A percentile compares a stretch with the other conserved stretches of the same genome.
These are phyloP conservation scores for Calyptomena viridis DNA, from an alignment of 2,113 vertebrate genomes.

Conservation along the genomic window DNA sequence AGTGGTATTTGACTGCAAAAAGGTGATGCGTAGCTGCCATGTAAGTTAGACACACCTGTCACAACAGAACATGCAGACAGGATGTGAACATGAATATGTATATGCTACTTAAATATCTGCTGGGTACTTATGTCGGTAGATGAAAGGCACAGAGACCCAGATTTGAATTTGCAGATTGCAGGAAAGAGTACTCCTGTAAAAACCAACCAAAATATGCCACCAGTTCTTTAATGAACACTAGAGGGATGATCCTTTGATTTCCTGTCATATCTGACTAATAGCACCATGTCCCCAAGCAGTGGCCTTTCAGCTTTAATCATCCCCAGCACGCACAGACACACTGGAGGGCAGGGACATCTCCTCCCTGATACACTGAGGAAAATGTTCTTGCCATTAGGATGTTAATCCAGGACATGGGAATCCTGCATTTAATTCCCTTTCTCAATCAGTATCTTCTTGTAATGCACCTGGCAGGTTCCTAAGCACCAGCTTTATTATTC, in stretches of 20 bases:
- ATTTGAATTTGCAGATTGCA: neutral
- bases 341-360: neutral
- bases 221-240: neutral
- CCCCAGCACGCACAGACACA: rapidly evolving
- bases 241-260: neutral
- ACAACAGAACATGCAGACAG: neutral
- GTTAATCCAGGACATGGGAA: neutral
- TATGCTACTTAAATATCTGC: neutral
- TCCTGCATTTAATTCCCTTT: neutral
- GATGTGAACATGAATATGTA: neutral
- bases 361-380: neutral
- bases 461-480: neutral
- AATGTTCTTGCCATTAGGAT: neutral
- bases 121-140: neutral
- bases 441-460: neutral
- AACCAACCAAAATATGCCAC: neutral
- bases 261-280: neutral
- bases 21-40: neutral
- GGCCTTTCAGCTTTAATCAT: neutral
- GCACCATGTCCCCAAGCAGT: neutral
- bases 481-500: neutral
- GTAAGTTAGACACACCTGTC: neutral
- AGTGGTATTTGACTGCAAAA: neutral
- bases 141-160: neutral
- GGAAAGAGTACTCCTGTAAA: neutral